A percentile compares a stretch with the other conserved stretches of the same genome.
These are phyloP conservation scores for Agrilus biguttatus DNA, from an alignment of 2,888 invertebrate genomes.

Conservation along the genomic window DNA sequence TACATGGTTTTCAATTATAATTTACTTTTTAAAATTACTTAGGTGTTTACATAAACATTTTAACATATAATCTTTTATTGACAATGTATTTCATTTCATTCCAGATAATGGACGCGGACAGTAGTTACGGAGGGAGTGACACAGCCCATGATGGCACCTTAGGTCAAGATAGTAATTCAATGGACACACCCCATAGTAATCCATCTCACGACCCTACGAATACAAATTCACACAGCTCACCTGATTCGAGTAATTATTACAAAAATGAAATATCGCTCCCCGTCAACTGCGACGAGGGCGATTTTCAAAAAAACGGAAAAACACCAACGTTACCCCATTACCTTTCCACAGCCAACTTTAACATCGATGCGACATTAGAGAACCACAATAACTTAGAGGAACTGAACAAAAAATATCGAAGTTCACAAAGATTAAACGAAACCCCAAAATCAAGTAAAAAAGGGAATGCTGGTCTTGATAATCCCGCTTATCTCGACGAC, in stretches of 20 bases:
- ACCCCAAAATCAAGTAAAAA: constrained; percentile 16
- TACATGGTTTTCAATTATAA: too few relatives aligned
- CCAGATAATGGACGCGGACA: constrained; percentile 28
- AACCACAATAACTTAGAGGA: constrained; percentile 27
- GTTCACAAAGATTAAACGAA: constrained; percentile 26
- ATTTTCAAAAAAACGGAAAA: constrained; percentile 15
- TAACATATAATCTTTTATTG: background rate
- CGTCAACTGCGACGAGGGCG: constrained; percentile 26
- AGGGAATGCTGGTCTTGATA: constrained; percentile 30
- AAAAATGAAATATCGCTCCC: constrained; percentile 31
- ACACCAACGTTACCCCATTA: constrained; percentile 25
- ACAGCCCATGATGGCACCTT: constrained; percentile 27
- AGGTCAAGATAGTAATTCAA: constrained; percentile 19
- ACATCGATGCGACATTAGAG: constrained; percentile 26
- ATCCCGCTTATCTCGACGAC: constrained; percentile 28
- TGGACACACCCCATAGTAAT: constrained; percentile 13
- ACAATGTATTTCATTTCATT: constrained; percentile 1
- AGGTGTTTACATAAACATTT: too few relatives aligned
- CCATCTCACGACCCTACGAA: constrained; percentile 6
- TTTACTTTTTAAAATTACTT: too few relatives aligned
- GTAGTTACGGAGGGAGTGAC: constrained; percentile 32
- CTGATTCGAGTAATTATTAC: constrained; percentile 19
- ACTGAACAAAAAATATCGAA: constrained; percentile 28
- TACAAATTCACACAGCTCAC: background rate
- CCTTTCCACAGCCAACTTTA: constrained; percentile 27